These are phyloP conservation scores for Wasmannia auropunctata DNA, from an alignment of 1,140 invertebrate species.

Conservation along the genomic window DNA sequence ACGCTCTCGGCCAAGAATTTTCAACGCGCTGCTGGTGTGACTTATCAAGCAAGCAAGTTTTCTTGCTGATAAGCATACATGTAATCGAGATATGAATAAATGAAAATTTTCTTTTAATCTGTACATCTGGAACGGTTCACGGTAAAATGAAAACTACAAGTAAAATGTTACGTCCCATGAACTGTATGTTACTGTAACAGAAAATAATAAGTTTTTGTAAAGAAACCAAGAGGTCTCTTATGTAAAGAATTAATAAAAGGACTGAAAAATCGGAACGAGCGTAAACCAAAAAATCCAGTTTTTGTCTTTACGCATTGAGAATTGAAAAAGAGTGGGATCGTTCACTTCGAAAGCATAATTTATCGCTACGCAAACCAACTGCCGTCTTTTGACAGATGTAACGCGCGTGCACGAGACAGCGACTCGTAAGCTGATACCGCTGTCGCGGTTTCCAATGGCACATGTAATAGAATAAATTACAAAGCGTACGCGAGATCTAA, in stretches of 20 bases:
- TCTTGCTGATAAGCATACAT: neutral
- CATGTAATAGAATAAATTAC: constrained; percentile 51
- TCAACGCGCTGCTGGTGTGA: neutral
- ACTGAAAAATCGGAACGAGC: neutral
- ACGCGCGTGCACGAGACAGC: neutral
- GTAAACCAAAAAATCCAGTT: neutral
- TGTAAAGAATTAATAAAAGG: neutral
- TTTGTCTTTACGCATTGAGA: neutral
- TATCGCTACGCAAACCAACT: neutral
- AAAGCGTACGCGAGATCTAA: constrained; percentile 21
- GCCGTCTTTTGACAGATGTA: constrained; percentile 6
- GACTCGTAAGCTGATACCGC: constrained; percentile 27
- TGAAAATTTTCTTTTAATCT: neutral
- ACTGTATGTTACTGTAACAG: neutral
- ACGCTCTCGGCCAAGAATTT: neutral
- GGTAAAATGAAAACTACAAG: neutral
- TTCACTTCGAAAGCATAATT: neutral
- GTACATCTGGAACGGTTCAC: neutral
- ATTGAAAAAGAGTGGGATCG: neutral
- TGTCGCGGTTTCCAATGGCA: constrained; percentile 27
- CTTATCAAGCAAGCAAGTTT: neutral
- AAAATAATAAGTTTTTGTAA: neutral
- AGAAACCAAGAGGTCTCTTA: neutral
- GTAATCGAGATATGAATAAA: neutral
- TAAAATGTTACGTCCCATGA: neutral